A percentile compares a stretch with the other conserved stretches of the same genome.
Evolutionary conservation across 2,797 vertebrate species (phyloP).

Genomic region (Oryzias dopingdopingensis): DNA sequence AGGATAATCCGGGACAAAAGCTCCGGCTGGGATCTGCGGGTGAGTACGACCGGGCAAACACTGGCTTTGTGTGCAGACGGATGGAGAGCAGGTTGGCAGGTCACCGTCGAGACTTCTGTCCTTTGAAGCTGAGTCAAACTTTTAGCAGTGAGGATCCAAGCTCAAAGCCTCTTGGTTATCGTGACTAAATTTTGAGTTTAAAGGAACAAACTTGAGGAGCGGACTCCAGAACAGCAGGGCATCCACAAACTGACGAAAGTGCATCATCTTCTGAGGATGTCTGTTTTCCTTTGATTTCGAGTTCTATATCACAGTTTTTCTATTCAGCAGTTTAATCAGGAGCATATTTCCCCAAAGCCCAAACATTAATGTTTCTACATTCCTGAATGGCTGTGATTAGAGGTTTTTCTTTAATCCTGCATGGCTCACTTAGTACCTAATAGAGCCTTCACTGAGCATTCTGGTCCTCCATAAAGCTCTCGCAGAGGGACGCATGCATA

Average conservation of each 20-base stretch:
- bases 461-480: slow-evolving; percentile 58
- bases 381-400: slow-evolving; percentile 42
- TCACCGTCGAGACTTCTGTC: slow-evolving; percentile 11
- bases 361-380: slow-evolving; percentile 33
- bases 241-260: neutral
- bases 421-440: slow-evolving; percentile 73
- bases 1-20: slow-evolving; percentile 65
- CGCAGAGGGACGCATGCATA: slow-evolving; percentile 47
- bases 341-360: slow-evolving; percentile 21
- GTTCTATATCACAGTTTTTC: neutral
- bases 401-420: slow-evolving; percentile 46
- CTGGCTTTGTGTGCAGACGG: slow-evolving; percentile 35
- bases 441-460: slow-evolving; percentile 69
- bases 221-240: no score
- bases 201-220: slow-evolving; percentile 8
- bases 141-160: no score
- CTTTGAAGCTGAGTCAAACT: no score
- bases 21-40: slow-evolving; percentile 51
- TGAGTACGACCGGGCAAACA: slow-evolving; percentile 64
- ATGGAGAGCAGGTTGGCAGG: slow-evolving; percentile 42
- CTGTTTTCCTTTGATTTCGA: slow-evolving; percentile 1
- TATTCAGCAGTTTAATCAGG: slow-evolving; percentile 17
- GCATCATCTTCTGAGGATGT: neutral
- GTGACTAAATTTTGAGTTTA: no score
- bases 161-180: no score